Conservation (phyloP, 1,140 invertebrate species). For the Thalassaphorura encarpata region DNA sequence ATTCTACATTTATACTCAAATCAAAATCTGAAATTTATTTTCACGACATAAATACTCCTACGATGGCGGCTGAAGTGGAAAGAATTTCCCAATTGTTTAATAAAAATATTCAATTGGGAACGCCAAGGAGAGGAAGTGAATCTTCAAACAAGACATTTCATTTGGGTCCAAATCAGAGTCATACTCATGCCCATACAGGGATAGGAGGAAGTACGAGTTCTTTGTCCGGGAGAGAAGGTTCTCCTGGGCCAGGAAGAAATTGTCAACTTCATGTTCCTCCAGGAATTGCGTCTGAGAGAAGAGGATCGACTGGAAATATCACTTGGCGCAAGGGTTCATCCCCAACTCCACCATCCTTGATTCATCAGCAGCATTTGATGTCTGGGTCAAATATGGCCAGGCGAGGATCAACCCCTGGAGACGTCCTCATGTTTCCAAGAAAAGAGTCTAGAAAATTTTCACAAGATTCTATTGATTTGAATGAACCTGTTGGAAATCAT, state of each 20-base stretch:
- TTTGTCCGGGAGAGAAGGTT: not conserved
- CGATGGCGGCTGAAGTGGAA: conserved; percentile 19
- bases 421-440: conserved; percentile 19
- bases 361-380: conserved; percentile 1
- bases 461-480: conserved; percentile 33
- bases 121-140: conserved; percentile 27
- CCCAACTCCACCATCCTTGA: conserved; percentile 14
- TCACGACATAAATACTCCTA: too few species aligned
- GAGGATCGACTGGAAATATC: conserved; percentile 31
- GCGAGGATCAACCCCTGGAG: conserved; percentile 31
- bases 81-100: conserved; percentile 21
- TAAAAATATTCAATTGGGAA: conserved; percentile 16
- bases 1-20: too few species aligned
- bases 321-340: conserved; percentile 24
- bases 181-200: conserved; percentile 7
- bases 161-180: conserved; percentile 15
- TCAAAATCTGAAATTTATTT: too few species aligned
- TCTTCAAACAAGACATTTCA: conserved; percentile 21
- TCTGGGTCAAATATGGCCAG: not conserved
- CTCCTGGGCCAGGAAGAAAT: conserved; percentile 6
- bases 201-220: not conserved
- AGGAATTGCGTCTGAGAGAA: conserved; percentile 14
- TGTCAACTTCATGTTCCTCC: conserved; percentile 25
- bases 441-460: conserved; percentile 32
- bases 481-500: conserved; percentile 7